These are phyloP conservation scores for Drosophila sordidula DNA, from an alignment of 2,888 invertebrate genomes.

Conservation along the genomic window DNA sequence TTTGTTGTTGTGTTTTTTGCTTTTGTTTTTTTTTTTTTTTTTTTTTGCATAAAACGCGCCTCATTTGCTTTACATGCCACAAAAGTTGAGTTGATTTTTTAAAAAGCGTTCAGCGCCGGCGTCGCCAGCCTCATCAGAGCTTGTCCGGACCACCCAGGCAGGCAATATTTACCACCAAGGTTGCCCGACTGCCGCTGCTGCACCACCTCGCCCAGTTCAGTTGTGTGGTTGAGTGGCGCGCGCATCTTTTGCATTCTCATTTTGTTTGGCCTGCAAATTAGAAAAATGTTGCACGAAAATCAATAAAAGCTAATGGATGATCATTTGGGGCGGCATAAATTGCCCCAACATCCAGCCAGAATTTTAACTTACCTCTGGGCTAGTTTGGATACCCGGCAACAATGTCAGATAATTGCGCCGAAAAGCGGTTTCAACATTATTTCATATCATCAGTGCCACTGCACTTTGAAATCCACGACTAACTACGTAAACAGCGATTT, in stretches of 20 bases:
- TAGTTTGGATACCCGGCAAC: constrained; percentile 33
- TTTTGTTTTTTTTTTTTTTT: constrained; percentile 28
- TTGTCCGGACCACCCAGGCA: constrained; percentile 59
- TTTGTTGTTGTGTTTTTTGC: constrained; percentile 17
- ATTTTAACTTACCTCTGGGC: constrained; percentile 23
- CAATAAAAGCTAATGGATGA: constrained; percentile 76
- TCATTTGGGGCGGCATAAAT: constrained; percentile 55
- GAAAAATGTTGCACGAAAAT: constrained; percentile 75
- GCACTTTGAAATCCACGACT: constrained; percentile 5
- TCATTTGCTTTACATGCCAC: constrained; percentile 76
- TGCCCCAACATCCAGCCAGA: constrained; percentile 22
- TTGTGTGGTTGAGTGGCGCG: neutral
- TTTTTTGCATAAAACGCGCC: constrained; percentile 76
- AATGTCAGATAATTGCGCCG: constrained; percentile 54
- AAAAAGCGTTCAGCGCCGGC: constrained; percentile 63
- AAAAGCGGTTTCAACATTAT: constrained; percentile 2
- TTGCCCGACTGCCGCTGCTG: constrained; percentile 31
- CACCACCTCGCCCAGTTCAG: neutral
- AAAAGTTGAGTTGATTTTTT: constrained; percentile 68
- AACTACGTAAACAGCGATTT: constrained; percentile 10
- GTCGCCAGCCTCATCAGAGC: constrained; percentile 44
- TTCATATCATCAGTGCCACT: constrained; percentile 7
- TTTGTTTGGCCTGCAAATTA: constrained; percentile 67
- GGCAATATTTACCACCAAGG: constrained; percentile 68
- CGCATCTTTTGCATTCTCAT: constrained; percentile 37